A percentile compares a stretch with the other conserved stretches of the same genome.
Conservation (phyloP, 2,113 vertebrate genomes). For the Hemiscyllium ocellatum region DNA sequence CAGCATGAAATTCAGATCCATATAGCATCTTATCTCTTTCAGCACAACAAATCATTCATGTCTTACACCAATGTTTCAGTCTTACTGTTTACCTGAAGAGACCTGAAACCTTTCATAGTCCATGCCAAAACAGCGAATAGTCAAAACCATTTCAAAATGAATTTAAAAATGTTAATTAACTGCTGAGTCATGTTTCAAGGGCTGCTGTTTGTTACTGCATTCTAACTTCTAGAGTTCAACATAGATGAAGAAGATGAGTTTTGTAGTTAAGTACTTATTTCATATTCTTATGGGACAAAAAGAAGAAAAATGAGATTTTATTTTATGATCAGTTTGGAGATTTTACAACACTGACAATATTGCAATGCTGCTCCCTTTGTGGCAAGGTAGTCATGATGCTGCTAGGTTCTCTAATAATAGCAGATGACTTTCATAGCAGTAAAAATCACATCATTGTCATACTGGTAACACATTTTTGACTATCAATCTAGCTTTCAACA, state of each 20-base stretch:
- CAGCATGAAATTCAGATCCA: no score
- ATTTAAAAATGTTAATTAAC: not conserved
- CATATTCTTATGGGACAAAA: not conserved
- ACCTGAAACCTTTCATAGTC: not conserved
- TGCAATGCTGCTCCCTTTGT: not conserved
- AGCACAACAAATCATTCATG: no score
- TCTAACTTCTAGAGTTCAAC: not conserved
- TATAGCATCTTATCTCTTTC: no score
- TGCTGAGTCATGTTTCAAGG: not conserved
- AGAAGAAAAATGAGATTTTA: not conserved
- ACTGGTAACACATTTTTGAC: not conserved
- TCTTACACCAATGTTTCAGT: no score
- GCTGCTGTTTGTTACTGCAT: not conserved
- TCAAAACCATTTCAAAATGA: not conserved
- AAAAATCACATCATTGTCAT: not conserved
- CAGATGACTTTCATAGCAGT: not conserved
- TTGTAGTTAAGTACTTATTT: not conserved
- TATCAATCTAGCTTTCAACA: conserved; percentile 35
- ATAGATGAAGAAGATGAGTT: not conserved
- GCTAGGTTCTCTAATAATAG: not conserved
- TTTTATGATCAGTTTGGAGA: not conserved
- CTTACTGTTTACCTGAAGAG: not conserved
- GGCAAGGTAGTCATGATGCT: not conserved
- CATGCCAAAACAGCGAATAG: not conserved
- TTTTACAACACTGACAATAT: not conserved